Evolutionary conservation across 2,797 vertebrate genomes (phyloP).

Genomic region (Tapera naevia): DNA sequence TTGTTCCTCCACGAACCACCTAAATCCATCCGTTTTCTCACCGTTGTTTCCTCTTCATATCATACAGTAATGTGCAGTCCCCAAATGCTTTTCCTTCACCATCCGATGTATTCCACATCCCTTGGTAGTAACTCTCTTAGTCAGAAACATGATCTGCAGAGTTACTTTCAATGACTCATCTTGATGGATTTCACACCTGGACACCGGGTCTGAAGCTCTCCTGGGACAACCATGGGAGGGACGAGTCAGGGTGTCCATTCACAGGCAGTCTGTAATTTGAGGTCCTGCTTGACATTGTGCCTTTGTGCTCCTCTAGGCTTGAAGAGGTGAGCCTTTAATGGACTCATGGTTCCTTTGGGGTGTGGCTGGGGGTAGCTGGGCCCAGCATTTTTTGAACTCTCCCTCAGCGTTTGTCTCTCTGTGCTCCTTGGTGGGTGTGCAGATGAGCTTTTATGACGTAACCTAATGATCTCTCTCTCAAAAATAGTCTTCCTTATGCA

Average conservation of each 20-base stretch:
- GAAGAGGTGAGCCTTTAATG: neutral
- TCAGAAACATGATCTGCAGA: neutral
- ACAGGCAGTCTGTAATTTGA: neutral
- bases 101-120: neutral
- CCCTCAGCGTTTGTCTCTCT: neutral
- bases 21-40: neutral
- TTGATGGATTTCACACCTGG: neutral
- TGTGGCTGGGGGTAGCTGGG: neutral
- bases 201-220: neutral
- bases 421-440: neutral
- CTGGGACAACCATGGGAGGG: neutral
- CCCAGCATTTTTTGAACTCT: neutral
- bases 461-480: neutral
- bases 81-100: neutral
- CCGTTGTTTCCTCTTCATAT: neutral
- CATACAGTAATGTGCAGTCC: neutral
- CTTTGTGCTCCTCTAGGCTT: neutral
- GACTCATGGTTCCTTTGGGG: neutral
- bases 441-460: neutral
- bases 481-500: neutral
- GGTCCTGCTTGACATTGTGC: neutral
- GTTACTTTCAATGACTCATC: neutral
- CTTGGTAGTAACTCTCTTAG: neutral
- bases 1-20: neutral
- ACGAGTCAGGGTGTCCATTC: neutral